Evolutionary conservation across 2,888 invertebrate genomes (phyloP).

Genomic region (Gastrophysa polygoni): DNA sequence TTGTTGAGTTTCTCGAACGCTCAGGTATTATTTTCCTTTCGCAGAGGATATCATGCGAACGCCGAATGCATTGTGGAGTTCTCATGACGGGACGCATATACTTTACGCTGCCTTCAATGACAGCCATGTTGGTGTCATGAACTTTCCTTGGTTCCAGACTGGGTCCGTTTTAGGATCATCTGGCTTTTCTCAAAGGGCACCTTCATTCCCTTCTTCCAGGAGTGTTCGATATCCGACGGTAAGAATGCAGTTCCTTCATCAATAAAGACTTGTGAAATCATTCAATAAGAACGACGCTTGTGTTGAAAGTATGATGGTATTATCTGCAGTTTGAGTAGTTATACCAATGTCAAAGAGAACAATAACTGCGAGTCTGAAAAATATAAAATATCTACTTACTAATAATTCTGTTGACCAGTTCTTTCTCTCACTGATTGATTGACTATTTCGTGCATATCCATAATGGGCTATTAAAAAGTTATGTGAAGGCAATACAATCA

Average conservation of each 20-base stretch:
- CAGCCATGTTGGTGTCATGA: constrained; percentile 74
- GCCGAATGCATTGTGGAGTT: constrained; percentile 87
- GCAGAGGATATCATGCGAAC: constrained; percentile 86
- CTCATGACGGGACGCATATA: constrained; percentile 79
- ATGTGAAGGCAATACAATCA: no score
- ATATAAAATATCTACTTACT: no score
- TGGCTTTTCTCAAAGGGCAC: constrained; percentile 58
- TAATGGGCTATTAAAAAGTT: no score
- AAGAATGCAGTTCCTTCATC: constrained; percentile 51
- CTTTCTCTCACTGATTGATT: no score
- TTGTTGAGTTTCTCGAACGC: background rate
- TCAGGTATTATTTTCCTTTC: constrained; percentile 35
- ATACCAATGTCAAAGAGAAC: no score
- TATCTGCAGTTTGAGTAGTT: no score
- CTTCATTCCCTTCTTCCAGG: constrained; percentile 77
- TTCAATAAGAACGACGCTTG: no score
- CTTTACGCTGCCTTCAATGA: constrained; percentile 89
- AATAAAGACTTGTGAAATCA: no score
- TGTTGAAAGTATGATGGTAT: no score
- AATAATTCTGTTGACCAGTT: no score
- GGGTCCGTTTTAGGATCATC: constrained; percentile 68
- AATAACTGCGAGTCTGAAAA: no score
- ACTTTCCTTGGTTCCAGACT: constrained; percentile 82
- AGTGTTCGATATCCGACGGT: constrained; percentile 85
- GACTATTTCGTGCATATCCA: no score